Evolutionary conservation across 2,888 invertebrate species (phyloP).

Genomic region (Nebria salina): DNA sequence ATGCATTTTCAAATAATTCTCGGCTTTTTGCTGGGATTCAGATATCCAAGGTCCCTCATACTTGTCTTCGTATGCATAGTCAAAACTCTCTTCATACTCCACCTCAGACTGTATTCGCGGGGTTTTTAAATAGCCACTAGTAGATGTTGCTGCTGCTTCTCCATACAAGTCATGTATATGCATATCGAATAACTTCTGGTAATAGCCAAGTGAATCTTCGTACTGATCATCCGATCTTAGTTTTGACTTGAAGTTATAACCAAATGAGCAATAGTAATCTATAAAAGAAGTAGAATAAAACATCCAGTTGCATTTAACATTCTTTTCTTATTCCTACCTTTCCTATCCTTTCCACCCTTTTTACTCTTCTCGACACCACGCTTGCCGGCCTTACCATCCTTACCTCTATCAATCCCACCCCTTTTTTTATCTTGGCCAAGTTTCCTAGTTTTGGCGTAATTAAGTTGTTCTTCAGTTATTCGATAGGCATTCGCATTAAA

Average conservation of each 20-base stretch:
- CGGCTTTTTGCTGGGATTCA: conserved; percentile 8
- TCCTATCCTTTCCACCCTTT: too few relatives aligned
- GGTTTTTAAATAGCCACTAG: too few relatives aligned
- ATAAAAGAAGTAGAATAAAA: background rate
- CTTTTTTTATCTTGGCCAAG: too few relatives aligned
- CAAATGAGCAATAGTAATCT: background rate
- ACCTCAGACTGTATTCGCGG: background rate
- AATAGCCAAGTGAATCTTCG: background rate
- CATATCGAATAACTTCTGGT: background rate
- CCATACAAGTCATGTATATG: background rate
- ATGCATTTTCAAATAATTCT: conserved; percentile 6
- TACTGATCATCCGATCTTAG: background rate
- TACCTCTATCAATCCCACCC: too few relatives aligned
- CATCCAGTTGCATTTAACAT: too few relatives aligned
- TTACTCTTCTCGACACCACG: too few relatives aligned
- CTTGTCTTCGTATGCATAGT: background rate
- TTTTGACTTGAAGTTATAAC: background rate
- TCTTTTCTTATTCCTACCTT: too few relatives aligned
- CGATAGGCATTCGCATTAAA: too few relatives aligned
- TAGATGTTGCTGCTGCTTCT: background rate
- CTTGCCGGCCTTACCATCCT: too few relatives aligned
- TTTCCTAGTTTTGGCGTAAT: too few relatives aligned
- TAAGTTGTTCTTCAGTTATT: too few relatives aligned
- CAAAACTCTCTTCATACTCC: background rate
- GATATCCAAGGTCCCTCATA: background rate